Evolutionary conservation across 1,140 invertebrate species (phyloP).

Genomic region (Neodiprion pinetum): DNA sequence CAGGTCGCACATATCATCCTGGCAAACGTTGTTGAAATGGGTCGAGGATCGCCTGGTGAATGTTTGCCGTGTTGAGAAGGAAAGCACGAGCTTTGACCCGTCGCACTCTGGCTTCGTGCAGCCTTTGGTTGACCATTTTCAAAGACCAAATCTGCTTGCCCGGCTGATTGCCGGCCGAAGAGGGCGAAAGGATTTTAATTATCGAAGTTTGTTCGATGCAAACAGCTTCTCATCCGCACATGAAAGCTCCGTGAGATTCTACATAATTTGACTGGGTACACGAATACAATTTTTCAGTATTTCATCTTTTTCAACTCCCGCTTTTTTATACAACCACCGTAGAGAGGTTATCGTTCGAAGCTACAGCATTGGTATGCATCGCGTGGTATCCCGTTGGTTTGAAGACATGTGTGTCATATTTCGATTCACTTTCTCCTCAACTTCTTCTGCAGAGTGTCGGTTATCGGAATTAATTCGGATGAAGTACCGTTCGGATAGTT

Average conservation of each 20-base stretch:
- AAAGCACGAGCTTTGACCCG: background rate
- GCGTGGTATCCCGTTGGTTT: too few species aligned
- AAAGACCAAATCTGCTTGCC: background rate
- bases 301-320: too few species aligned
- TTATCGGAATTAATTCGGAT: too few species aligned
- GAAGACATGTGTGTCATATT: too few species aligned
- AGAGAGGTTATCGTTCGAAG: too few species aligned
- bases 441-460: too few species aligned
- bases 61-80: background rate
- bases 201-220: constrained; percentile 57
- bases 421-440: too few species aligned
- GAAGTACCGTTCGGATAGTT: too few species aligned
- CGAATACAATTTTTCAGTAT: background rate
- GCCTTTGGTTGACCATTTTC: constrained; percentile 7
- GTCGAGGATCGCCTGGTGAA: background rate
- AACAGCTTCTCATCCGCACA: constrained; percentile 35
- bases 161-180: constrained; percentile 55
- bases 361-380: too few species aligned
- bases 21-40: background rate
- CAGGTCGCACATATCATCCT: background rate
- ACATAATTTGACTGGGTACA: background rate
- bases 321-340: too few species aligned
- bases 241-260: background rate
- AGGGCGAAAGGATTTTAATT: constrained; percentile 60
- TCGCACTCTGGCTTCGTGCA: background rate